Base-by-base conservation (phyloP, 2,888 invertebrate species). In the Melieria crassipennis region DNA sequence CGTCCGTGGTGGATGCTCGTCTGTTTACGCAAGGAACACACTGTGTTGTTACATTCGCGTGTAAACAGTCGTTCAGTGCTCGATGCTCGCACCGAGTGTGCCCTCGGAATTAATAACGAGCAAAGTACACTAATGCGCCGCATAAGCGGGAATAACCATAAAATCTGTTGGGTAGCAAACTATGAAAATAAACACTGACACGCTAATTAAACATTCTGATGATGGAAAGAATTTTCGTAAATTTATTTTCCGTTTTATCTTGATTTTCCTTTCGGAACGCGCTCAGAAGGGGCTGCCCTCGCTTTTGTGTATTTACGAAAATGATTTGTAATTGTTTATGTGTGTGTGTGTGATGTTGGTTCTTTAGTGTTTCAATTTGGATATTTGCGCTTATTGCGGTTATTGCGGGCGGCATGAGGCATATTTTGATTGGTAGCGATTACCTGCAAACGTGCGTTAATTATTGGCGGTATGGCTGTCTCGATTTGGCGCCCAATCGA, bases 201-300 rank as follows among this genome's bases (percentile, higher is more conserved):
- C 45, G 70, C 65, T 61, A 70, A 61, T 71, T 71, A 71, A 71
- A 66, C 66, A 71, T 47, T 71, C 43, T 48, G 66, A 47, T 60
- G 65, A 58, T 70, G 58, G 60, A 50, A 58, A 46, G 45, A 56
- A 63, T 63, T 58, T 69, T 64, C 64, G 42, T 13, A 63, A 63
- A 63, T 69, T 57, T 66, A 57, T 46, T 30, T 30, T 30, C 3
- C 30, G 30, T 30, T 30, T 30, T 30, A 1, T 30, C 30, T 30
- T 30, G 30, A 30, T 30, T 30, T 30, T 30, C 30, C 30, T 30
- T 2, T 16, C 16, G 16, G 16, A 16, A 16, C 16, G 16, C 16
- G 16, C 16, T 0, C 16, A 16, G 30, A 30, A 2, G 30, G 30
- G 30, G 30, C 30, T 30, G 30, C 30, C 30, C 30, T 30, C 30